Evolutionary conservation across 2,888 invertebrate genomes (phyloP), one percentile per base, ranked within the genome.

Genomic region (Dioctria rufipes): DNA sequence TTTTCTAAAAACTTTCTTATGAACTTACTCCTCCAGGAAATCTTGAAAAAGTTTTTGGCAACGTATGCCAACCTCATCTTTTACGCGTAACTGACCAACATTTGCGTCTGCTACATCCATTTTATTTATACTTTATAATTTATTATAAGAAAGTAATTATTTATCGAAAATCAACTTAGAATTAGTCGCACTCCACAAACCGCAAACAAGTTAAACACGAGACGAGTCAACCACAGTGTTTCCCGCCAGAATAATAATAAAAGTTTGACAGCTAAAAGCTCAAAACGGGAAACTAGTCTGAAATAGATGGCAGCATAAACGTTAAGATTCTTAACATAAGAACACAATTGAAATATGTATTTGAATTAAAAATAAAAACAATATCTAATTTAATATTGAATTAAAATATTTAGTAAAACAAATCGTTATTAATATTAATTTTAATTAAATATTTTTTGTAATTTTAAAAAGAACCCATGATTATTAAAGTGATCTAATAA

Each of bases 11-110:
- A 39, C 40, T 4, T 5, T 3, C 5, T 46, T 60, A 39, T 25
- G 2, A 54, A 92, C 93, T 92, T 89, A 98, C 96, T 97, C 98
- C 89, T 97, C 96, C 42, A 99, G 91, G 86, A 99, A 99, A 88
- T 97, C 97, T 87, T 98, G 97, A 88, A 99, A 99, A 61, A 98
- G 90, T 89, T 98, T 98, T 88, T 98, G 98, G 87, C 97, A 97
- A 81, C 97, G 92, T 58, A 96, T 93, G 84, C 97, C 98, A 84
- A 99, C 94, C 87, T 96, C 96, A 89, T 99, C 98, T 87, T 94
- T 94, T 0, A 96, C 95, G 85, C 93, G 94, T 83, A 91, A 90
- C 87, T 94, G 94, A 46, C 94, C 94, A 82, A 92, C 91, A 88
- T 93, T 93, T 81, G 92, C 90, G 86, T 95, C 95, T 65, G 94